These are phyloP conservation scores for Pseudomyrmex flavicornis DNA, from an alignment of 1,140 invertebrate species.

Conservation along the genomic window DNA sequence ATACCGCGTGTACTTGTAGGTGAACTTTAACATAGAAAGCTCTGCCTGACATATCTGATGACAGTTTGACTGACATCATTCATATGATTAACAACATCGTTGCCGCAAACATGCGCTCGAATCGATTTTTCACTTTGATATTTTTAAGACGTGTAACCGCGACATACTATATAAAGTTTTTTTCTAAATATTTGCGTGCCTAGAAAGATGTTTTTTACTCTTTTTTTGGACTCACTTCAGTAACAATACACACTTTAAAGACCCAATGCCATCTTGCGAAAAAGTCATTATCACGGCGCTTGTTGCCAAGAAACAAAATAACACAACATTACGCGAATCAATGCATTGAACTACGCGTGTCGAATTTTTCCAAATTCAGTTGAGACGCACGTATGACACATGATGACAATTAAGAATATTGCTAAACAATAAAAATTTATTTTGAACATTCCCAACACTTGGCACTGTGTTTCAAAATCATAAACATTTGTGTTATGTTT, in stretches of 20 bases:
- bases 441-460: not conserved
- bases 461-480: not conserved
- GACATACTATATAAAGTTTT: not conserved
- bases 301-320: slow-evolving; percentile 74
- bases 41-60: slow-evolving; percentile 77
- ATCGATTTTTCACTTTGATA: not conserved
- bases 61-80: slow-evolving; percentile 30
- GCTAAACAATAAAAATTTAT: not conserved
- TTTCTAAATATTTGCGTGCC: not conserved
- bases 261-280: slow-evolving; percentile 34
- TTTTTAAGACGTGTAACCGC: not conserved
- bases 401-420: not conserved
- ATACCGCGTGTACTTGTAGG: slow-evolving; percentile 82
- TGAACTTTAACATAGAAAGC: slow-evolving; percentile 82
- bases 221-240: not conserved
- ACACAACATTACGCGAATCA: slow-evolving; percentile 70
- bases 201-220: not conserved
- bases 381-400: no score
- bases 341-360: slow-evolving; percentile 13
- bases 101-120: not conserved
- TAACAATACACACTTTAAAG: not conserved
- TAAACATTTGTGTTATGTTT: slow-evolving; percentile 48
- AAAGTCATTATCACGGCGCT: slow-evolving; percentile 2
- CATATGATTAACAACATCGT: slow-evolving; percentile 5
- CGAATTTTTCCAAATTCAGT: slow-evolving; percentile 4